phyloP scores from a whole-genome alignment of 2,888 invertebrate species.

The Andrena fulva region DNA sequence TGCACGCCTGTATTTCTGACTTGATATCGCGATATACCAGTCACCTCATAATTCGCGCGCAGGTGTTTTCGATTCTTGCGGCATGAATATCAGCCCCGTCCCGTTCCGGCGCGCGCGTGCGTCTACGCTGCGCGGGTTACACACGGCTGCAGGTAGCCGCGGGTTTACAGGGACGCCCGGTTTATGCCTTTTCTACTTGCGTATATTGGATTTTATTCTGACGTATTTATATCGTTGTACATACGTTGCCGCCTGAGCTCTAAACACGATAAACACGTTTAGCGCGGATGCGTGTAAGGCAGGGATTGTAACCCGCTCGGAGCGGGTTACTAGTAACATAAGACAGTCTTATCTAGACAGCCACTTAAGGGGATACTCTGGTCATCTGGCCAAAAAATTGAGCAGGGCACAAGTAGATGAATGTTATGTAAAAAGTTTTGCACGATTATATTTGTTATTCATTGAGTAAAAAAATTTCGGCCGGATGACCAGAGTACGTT shows the following conservation, averaged over 20 bases:
- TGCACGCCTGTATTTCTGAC: constrained; percentile 46
- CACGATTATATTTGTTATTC: too few species aligned
- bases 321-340: too few species aligned
- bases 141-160: neutral
- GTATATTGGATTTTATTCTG: constrained; percentile 54
- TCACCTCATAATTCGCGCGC: constrained; percentile 65
- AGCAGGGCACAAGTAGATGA: too few species aligned
- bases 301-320: too few species aligned
- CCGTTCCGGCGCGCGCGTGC: neutral
- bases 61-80: constrained; percentile 68
- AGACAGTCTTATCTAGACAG: too few species aligned
- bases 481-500: too few species aligned
- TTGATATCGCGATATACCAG: constrained; percentile 62
- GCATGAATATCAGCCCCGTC: constrained; percentile 25
- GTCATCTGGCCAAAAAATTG: too few species aligned
- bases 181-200: constrained; percentile 42
- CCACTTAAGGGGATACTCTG: too few species aligned
- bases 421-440: too few species aligned
- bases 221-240: constrained; percentile 45
- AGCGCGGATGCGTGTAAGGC: neutral
- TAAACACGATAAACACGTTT: constrained; percentile 36
- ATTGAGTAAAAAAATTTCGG: too few species aligned
- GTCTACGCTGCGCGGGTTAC: neutral
- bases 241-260: constrained; percentile 22
- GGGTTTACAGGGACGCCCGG: neutral